Base-by-base conservation (phyloP, 1,140 invertebrate species). In the Cyclina sinensis region DNA sequence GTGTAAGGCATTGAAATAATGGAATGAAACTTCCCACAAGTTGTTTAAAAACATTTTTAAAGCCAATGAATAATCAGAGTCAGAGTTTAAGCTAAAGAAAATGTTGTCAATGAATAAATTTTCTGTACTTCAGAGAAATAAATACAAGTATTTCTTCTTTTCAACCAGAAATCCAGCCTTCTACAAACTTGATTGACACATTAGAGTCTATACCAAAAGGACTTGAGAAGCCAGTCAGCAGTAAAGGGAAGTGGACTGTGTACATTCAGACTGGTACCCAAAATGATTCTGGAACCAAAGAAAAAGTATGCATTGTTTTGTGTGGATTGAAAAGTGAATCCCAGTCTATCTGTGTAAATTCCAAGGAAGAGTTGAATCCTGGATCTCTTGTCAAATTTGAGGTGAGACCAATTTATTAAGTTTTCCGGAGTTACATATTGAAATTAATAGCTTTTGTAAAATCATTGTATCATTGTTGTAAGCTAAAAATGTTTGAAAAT, bases 321-420 rank as follows among this genome's bases (percentile, higher is more conserved):
- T 94, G 90, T 89, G 93, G 93, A 39, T 89, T 90, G 1, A 86
- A 90, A n/a, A 92, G 92, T 32, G 87, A 92, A 24, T 91, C 90
- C 35, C 76, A 88, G 9, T 89, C 92, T n/a, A 91, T 92, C 14
- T 27, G 74, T 18, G 70, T 92, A 24, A 93, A 93, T 76, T 89
- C 90, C 14, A 89, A 91, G 30, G 85, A 89, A 35, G 90, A 90
- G 24, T 85, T 94, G 24, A 92, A 93, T 73, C 89, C 92, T 37
- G 90, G 91, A 30, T 92, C 92, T 30, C 35, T 74, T n/a, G 85
- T 90, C 21, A 88, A 91, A 24, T 46, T 86, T 39, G 79, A 93
- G 90, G 93, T 93, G 57, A 39, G 51, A 65, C n/a, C n/a, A n/a
- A n/a, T n/a, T n/a, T n/a, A n/a, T n/a, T n/a, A n/a, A n/a, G n/a